These are phyloP conservation scores for Oscheius sp. DNA, from an alignment of 2,888 invertebrate genomes.

Conservation along the genomic window DNA sequence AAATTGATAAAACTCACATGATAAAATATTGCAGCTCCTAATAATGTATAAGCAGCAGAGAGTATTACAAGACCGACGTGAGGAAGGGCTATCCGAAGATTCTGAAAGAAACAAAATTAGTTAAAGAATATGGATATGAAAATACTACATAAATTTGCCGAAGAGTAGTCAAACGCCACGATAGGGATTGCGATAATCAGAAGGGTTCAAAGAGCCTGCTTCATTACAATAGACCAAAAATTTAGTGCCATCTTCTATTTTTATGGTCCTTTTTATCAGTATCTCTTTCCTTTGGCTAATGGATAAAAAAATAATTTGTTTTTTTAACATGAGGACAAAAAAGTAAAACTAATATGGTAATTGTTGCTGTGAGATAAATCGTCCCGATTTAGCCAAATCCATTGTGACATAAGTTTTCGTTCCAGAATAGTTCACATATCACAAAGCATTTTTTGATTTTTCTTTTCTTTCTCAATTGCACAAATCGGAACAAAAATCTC, in stretches of 20 bases:
- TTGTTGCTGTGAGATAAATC: too few species aligned
- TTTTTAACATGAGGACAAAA: too few species aligned
- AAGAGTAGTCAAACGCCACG: constrained; percentile 21
- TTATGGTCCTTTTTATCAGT: neutral
- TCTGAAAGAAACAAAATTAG: constrained; percentile 51
- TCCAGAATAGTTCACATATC: neutral
- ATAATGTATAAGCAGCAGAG: constrained; percentile 66
- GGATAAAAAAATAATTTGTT: too few species aligned
- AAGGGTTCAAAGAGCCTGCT: constrained; percentile 16
- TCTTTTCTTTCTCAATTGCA: neutral
- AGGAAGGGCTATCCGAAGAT: constrained; percentile 64
- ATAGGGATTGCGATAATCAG: constrained; percentile 3
- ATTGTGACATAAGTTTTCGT: too few species aligned
- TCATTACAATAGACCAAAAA: constrained; percentile 21
- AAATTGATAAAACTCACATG: constrained; percentile 46
- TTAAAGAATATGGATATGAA: neutral
- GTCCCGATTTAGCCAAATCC: too few species aligned
- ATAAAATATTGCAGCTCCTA: constrained; percentile 69
- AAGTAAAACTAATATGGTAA: too few species aligned
- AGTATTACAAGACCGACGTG: constrained; percentile 68
- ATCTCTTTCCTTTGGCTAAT: neutral
- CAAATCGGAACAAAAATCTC: constrained; percentile 3
- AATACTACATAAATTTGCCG: neutral
- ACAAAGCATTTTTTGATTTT: neutral
- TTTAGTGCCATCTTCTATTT: constrained; percentile 17